Base-by-base conservation (phyloP, 2,888 invertebrate genomes). In the Vanessa cardui region DNA sequence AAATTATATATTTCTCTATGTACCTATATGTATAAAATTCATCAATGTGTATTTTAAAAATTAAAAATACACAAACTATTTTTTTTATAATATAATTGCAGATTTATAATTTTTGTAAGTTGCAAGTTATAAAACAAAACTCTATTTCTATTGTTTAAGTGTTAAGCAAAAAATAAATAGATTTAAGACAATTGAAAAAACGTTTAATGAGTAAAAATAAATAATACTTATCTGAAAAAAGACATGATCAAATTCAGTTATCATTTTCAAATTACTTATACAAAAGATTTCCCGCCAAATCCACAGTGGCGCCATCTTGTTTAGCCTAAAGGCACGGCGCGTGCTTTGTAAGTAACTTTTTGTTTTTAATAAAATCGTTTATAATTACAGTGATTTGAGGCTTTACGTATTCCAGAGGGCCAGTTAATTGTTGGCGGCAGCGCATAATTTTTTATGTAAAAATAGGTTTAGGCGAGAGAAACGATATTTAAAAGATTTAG, bases 401-500 rank as follows among this genome's bases (percentile, higher is more conserved):
- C 77, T 86, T 85, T 89, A 90, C 88, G 89, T 89, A 90, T 80
- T 84, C 80, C 89, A 86, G 89, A 79, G 88, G 89, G 81, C 75
- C 74, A 67, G 72, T 76, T 90, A 89, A 90, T 90, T 87, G 84
- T 75, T 75, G 85, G 82, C 81, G 83, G 88, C 83, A 84, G 83
- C 77, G 65, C 31, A 46, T 54, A 66, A 68, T 73, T 73, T 72
- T 66, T 68, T 70, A 33, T 74, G 65, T 60, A 69, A 65, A 72
- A 72, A 68, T 68, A 66, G 66, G 46, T 56, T 61, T 59, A 54
- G 60, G 60, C 54, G 54, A 61, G 59, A 54, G 39, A 33, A 39
- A 21, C 18, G 12, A 46, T 54, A 59, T 33, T 31, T 65, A 39
- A 52, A 56, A 9, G 31, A n/a, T 33, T n/a, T 33, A 33, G n/a